These are phyloP conservation scores for Volucella inanis DNA, from an alignment of 2,888 invertebrate species.

Conservation along the genomic window DNA sequence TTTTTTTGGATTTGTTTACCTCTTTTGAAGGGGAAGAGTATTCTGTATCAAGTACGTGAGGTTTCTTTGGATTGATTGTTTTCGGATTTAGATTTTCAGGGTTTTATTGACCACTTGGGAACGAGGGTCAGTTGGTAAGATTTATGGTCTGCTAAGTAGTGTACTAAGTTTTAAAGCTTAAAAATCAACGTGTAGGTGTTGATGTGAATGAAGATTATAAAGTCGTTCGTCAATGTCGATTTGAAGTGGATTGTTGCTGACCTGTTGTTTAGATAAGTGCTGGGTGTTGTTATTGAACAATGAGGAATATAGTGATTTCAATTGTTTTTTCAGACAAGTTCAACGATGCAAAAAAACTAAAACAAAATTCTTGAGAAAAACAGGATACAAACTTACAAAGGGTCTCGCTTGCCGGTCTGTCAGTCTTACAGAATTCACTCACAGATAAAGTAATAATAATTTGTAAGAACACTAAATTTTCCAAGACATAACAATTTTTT, in stretches of 20 bases:
- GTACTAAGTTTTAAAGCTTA: background rate
- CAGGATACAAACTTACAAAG: too few relatives aligned
- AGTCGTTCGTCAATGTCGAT: slow-evolving; percentile 52
- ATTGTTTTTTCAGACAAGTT: too few relatives aligned
- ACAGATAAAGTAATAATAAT: too few relatives aligned
- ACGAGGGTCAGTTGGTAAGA: slow-evolving; percentile 27
- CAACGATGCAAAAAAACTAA: too few relatives aligned
- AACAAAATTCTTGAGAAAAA: too few relatives aligned
- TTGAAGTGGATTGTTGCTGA: slow-evolving; percentile 41
- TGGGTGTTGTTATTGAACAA: slow-evolving; percentile 17
- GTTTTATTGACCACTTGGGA: slow-evolving; percentile 33
- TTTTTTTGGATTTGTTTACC: background rate
- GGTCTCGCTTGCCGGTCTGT: too few relatives aligned
- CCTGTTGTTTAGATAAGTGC: background rate
- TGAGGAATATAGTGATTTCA: background rate
- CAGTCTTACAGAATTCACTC: too few relatives aligned
- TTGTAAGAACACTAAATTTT: too few relatives aligned
- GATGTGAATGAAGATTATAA: slow-evolving; percentile 20
- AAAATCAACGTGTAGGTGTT: slow-evolving; percentile 8
- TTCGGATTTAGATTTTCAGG: slow-evolving; percentile 27
- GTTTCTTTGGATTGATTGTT: slow-evolving; percentile 31
- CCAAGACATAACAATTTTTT: too few relatives aligned
- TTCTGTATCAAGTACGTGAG: slow-evolving; percentile 4
- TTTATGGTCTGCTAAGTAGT: slow-evolving; percentile 41
- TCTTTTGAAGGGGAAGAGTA: too few relatives aligned